These are phyloP conservation scores for Oncorhynchus mykiss DNA, from an alignment of 2,113 vertebrate species.

Conservation along the genomic window DNA sequence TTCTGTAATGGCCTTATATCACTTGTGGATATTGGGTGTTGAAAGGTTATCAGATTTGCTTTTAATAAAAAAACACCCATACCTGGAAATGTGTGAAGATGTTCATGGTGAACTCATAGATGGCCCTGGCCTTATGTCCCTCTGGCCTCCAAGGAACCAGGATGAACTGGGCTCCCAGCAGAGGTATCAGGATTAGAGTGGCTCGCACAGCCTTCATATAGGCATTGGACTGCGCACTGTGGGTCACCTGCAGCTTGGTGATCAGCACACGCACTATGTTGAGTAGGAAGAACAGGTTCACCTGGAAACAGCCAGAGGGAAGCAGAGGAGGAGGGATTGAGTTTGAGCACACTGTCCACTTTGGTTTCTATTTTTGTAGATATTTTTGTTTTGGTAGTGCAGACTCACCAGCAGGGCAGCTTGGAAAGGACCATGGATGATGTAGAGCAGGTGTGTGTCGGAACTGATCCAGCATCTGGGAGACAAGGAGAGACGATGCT, in stretches of 20 bases:
- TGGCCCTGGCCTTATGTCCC: conserved; percentile 38
- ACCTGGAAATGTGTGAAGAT: conserved; percentile 76
- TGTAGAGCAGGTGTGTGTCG: conserved; percentile 85
- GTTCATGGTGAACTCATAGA: conserved; percentile 68
- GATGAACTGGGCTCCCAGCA: conserved; percentile 76
- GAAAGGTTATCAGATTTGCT: not conserved
- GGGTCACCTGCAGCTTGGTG: conserved; percentile 77
- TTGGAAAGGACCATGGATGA: conserved; percentile 90
- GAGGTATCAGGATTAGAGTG: conserved; percentile 77
- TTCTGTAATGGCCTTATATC: too few species aligned
- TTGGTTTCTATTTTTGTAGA: not conserved
- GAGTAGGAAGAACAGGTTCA: conserved; percentile 79
- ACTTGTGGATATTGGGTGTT: too few species aligned
- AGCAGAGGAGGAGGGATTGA: not conserved
- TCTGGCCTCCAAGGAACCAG: conserved; percentile 64
- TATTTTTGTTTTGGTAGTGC: not conserved
- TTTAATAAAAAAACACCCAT: not conserved
- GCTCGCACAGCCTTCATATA: conserved; percentile 81
- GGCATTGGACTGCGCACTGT: conserved; percentile 68
- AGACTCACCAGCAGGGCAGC: conserved; percentile 85
- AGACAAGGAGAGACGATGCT: conserved; percentile 28
- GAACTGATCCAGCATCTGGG: conserved; percentile 91
- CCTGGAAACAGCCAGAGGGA: conserved; percentile 45
- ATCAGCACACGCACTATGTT: conserved; percentile 81
- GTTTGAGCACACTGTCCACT: too few species aligned